phyloP scores from a whole-genome alignment of 2,888 invertebrate genomes.

The Euplagia quadripunctaria region DNA sequence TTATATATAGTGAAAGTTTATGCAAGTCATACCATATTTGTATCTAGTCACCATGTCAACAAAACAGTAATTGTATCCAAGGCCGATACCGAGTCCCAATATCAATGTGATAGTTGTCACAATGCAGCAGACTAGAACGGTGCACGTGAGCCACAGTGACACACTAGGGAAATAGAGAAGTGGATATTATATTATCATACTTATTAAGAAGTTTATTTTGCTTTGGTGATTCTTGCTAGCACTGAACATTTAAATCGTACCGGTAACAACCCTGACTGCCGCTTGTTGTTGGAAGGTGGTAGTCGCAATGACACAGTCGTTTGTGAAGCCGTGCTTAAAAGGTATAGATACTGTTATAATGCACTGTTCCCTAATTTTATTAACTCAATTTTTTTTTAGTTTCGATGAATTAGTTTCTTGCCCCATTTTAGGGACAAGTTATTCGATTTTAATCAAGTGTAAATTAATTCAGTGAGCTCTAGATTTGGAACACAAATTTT shows the following conservation, averaged over 20 bases:
- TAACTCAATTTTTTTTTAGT: no score
- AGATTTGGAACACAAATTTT: not conserved
- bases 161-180: not conserved
- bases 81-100: constrained; percentile 10
- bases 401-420: no score
- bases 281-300: not conserved
- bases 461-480: not conserved
- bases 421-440: no score
- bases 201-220: not conserved
- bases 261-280: not conserved
- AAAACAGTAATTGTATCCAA: constrained; percentile 21
- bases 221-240: not conserved
- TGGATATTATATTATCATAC: not conserved
- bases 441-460: not conserved
- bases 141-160: not conserved
- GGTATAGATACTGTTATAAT: no score
- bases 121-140: constrained; percentile 9
- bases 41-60: constrained; percentile 9
- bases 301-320: no score
- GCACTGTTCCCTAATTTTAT: no score
- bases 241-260: not conserved
- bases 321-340: no score
- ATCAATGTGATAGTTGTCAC: constrained; percentile 1
- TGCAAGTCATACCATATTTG: constrained; percentile 5
- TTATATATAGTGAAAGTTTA: not conserved